A percentile compares a stretch with the other conserved stretches of the same genome.
Evolutionary conservation across 1,140 invertebrate genomes (phyloP).

Genomic region (Lerema accius): DNA sequence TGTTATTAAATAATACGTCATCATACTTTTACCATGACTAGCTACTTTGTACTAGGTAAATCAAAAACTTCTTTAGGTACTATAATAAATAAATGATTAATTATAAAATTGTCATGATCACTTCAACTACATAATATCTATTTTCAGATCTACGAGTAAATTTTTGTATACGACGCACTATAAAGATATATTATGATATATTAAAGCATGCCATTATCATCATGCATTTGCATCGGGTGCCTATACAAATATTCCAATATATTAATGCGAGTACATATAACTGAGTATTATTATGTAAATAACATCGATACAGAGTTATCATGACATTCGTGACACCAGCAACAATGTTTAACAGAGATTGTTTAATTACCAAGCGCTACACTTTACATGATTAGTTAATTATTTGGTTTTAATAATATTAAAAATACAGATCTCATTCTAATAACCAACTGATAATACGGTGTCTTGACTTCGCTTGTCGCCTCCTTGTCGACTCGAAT

Average conservation of each 20-base stretch:
- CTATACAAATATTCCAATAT: constrained; percentile 49
- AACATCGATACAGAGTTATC: constrained; percentile 41
- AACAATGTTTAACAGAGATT: constrained; percentile 46
- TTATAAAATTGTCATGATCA: constrained; percentile 33
- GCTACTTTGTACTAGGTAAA: constrained; percentile 77
- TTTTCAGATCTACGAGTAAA: constrained; percentile 38
- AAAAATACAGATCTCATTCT: constrained; percentile 69
- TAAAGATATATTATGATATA: constrained; percentile 45
- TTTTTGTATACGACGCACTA: constrained; percentile 46
- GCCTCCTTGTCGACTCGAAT: constrained; percentile 81
- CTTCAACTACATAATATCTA: constrained; percentile 34
- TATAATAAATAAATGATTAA: constrained; percentile 28
- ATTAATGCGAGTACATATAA: constrained; percentile 53
- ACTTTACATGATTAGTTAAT: constrained; percentile 62
- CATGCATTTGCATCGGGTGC: constrained; percentile 67
- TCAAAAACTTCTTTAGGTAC: constrained; percentile 41
- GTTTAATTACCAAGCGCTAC: constrained; percentile 63
- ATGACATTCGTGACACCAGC: constrained; percentile 54
- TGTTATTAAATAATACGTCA: constrained; percentile 19
- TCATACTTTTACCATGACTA: constrained; percentile 58
- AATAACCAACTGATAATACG: constrained; percentile 83
- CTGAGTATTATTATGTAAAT: constrained; percentile 59
- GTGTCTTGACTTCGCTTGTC: constrained; percentile 82
- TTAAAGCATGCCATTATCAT: constrained; percentile 64
- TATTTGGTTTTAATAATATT: constrained; percentile 54